A percentile compares a stretch with the other conserved stretches of the same genome.
phyloP scores from a whole-genome alignment of 1,140 invertebrate genomes.

The Eurosta solidaginis region DNA sequence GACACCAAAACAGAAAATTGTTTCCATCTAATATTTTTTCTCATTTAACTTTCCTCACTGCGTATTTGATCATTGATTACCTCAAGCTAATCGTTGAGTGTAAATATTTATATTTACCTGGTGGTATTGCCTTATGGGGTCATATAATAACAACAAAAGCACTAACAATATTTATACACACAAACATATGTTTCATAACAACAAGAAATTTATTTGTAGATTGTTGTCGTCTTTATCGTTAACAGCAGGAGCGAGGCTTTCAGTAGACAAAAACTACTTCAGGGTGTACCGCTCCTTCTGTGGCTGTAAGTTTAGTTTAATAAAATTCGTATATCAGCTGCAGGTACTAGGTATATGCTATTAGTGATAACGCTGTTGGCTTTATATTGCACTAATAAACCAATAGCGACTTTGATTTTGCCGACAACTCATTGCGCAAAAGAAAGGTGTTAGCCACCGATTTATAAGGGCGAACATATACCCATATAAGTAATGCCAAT shows the following conservation, averaged over 20 bases:
- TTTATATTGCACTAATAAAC: neutral
- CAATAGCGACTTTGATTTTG: slow-evolving; percentile 14
- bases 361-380: neutral
- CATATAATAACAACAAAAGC: neutral
- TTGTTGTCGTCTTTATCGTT: no score
- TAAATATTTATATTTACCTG: slow-evolving; percentile 19
- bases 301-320: no score
- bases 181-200: no score
- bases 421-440: neutral
- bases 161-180: neutral
- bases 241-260: no score
- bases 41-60: neutral
- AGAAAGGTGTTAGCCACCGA: neutral
- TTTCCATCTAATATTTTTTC: neutral
- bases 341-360: no score
- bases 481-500: neutral
- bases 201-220: no score
- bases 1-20: neutral
- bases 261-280: no score
- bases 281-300: no score
- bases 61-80: neutral
- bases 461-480: neutral
- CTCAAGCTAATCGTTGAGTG: neutral
- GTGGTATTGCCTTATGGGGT: neutral
- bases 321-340: no score